phyloP scores from a whole-genome alignment of 53 echinoderm and acorn worm genomes.

The Henricia sp. region DNA sequence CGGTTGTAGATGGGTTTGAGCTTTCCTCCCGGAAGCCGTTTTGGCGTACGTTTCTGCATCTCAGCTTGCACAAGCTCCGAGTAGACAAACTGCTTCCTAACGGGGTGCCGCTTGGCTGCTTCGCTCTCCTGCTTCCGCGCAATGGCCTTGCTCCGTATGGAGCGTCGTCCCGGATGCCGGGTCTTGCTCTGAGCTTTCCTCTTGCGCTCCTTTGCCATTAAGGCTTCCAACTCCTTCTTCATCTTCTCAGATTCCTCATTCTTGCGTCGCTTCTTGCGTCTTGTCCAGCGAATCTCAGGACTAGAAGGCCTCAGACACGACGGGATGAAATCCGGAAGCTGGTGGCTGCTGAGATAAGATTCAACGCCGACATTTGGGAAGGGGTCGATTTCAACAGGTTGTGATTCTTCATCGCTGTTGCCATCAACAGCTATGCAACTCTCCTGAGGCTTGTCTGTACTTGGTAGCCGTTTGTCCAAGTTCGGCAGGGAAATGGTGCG shows the following conservation, averaged over 20 bases:
- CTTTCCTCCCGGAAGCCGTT: slow-evolving; percentile 77
- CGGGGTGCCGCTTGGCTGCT: slow-evolving; percentile 71
- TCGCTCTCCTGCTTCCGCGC: slow-evolving; percentile 71
- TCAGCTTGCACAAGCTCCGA: slow-evolving; percentile 76
- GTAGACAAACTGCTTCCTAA: slow-evolving; percentile 85
- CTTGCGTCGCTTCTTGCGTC: slow-evolving; percentile 10
- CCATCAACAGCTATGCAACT: slow-evolving; percentile 22
- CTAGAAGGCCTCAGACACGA: slow-evolving; percentile 31
- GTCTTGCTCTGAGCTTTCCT: neutral
- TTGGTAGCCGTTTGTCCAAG: too few species aligned
- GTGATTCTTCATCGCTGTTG: slow-evolving; percentile 9
- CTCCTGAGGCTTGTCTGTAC: neutral
- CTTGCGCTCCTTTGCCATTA: slow-evolving; percentile 24
- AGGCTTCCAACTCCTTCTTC: slow-evolving; percentile 33
- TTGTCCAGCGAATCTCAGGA: slow-evolving; percentile 45
- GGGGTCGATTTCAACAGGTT: slow-evolving; percentile 53
- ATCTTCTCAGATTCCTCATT: slow-evolving; percentile 37
- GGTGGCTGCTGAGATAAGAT: slow-evolving; percentile 36
- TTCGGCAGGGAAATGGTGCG: slow-evolving; percentile 22
- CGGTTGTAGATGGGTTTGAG: slow-evolving; percentile 82
- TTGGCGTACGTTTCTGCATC: slow-evolving; percentile 75
- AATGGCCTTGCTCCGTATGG: slow-evolving; percentile 42
- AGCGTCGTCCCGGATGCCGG: slow-evolving; percentile 22
- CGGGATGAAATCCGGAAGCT: slow-evolving; percentile 34
- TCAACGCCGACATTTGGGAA: slow-evolving; percentile 64